A percentile compares a stretch with the other conserved stretches of the same genome.
Conservation (phyloP, 2,797 vertebrate genomes). For the Chelmon rostratus region DNA sequence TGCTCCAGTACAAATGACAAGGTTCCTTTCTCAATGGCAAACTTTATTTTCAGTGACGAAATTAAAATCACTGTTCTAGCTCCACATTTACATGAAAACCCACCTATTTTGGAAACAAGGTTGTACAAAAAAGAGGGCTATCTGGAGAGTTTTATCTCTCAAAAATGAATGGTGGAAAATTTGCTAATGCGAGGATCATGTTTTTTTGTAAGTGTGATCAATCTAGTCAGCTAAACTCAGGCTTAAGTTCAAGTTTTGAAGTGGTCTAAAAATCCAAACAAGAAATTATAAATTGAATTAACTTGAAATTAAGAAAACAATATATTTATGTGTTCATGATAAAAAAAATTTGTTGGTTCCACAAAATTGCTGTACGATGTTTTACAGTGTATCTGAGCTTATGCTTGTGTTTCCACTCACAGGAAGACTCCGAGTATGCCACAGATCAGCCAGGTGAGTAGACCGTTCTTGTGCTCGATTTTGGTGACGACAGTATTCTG, state of each 20-base stretch:
- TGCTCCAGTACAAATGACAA: no score
- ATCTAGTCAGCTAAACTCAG: background rate
- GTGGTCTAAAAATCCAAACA: background rate
- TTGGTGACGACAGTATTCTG: slow-evolving; percentile 78
- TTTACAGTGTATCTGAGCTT: background rate
- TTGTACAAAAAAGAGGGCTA: background rate
- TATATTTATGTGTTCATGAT: background rate
- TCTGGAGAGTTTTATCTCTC: background rate
- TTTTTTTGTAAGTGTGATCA: background rate
- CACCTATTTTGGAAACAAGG: no score
- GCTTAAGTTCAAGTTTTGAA: background rate
- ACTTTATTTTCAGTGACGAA: no score
- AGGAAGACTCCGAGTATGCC: accelerated
- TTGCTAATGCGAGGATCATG: background rate
- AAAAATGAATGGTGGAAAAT: slow-evolving; percentile 6
- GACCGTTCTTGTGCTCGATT: slow-evolving; percentile 66
- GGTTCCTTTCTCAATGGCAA: no score
- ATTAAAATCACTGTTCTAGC: no score
- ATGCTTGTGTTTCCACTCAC: slow-evolving; percentile 62
- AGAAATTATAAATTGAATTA: background rate
- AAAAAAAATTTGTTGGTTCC: background rate
- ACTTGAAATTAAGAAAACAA: background rate
- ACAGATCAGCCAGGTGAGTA: slow-evolving; percentile 78
- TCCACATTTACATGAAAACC: no score
- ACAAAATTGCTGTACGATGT: background rate